Conservation (phyloP, 2,113 vertebrate genomes). For the Apistogramma diplotaenia region DNA sequence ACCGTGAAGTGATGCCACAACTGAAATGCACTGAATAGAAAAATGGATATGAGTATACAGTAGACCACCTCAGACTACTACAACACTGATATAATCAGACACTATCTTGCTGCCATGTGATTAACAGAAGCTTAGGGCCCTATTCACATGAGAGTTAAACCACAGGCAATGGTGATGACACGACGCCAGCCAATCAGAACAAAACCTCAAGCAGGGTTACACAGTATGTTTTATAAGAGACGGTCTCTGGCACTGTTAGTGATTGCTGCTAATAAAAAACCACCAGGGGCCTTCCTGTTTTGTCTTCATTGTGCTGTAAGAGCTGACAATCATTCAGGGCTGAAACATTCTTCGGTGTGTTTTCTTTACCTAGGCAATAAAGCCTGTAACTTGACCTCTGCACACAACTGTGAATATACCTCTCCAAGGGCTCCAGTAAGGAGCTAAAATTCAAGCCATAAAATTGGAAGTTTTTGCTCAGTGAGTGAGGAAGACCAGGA, state of each 20-base stretch:
- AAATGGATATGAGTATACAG: not conserved
- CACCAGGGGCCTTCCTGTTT: constrained; percentile 69
- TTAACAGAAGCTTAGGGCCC: constrained; percentile 23
- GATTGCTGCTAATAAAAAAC: constrained; percentile 69
- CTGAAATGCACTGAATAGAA: not conserved
- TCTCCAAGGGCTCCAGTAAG: constrained; percentile 37
- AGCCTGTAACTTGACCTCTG: constrained; percentile 50
- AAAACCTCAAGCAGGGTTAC: constrained; percentile 9
- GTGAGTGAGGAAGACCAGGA: constrained; percentile 6
- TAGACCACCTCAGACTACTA: not conserved
- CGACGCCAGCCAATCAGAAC: constrained; percentile 16
- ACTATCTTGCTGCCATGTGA: constrained; percentile 6
- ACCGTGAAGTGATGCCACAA: not conserved
- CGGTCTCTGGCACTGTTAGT: constrained; percentile 47
- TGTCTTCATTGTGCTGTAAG: constrained; percentile 50
- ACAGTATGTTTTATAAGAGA: constrained; percentile 51
- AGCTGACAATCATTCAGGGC: constrained; percentile 49
- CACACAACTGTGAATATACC: constrained; percentile 17
- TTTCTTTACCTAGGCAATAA: constrained; percentile 65
- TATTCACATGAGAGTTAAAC: constrained; percentile 21
- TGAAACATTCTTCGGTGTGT: constrained; percentile 64
- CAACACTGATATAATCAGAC: not conserved
- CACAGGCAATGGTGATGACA: constrained; percentile 25
- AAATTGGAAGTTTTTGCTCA: constrained; percentile 13
- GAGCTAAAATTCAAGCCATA: constrained; percentile 47